A percentile compares a stretch with the other conserved stretches of the same genome.
phyloP scores from a whole-genome alignment of 2,888 invertebrate genomes.

The Athripsodes cinereus region DNA sequence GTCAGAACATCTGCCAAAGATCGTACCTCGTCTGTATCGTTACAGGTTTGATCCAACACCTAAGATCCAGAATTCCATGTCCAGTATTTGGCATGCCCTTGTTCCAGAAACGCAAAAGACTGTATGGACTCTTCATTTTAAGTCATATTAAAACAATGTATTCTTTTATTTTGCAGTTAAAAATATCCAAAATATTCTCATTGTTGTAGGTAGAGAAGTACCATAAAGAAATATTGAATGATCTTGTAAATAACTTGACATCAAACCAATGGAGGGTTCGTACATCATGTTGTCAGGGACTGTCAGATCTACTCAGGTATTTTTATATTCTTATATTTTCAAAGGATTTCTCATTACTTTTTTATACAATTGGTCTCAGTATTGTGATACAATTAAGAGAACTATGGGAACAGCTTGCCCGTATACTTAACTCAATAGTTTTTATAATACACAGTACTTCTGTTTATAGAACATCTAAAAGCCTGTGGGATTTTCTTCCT shows the following conservation, averaged over 20 bases:
- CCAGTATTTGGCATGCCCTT: slow-evolving; percentile 87
- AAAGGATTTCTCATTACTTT: too few relatives aligned
- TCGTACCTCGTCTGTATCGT: slow-evolving; percentile 81
- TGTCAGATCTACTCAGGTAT: slow-evolving; percentile 76
- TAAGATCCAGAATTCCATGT: slow-evolving; percentile 88
- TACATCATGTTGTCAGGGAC: slow-evolving; percentile 84
- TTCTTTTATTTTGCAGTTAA: slow-evolving; percentile 8
- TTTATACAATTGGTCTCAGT: too few relatives aligned
- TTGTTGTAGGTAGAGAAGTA: slow-evolving; percentile 68
- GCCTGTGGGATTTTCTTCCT: slow-evolving; percentile 17
- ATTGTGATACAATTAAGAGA: too few relatives aligned
- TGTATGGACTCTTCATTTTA: slow-evolving; percentile 45
- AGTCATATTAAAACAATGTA: background rate
- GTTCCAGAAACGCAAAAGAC: slow-evolving; percentile 81
- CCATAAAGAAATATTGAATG: slow-evolving; percentile 72
- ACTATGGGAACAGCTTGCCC: too few relatives aligned
- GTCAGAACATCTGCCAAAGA: slow-evolving; percentile 72
- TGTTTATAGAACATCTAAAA: slow-evolving; percentile 14
- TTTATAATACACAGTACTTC: too few relatives aligned
- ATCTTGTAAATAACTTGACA: slow-evolving; percentile 75
- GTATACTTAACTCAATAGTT: too few relatives aligned
- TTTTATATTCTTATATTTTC: too few relatives aligned
- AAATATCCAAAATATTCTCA: too few relatives aligned
- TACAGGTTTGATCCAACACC: slow-evolving; percentile 92
- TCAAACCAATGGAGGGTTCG: slow-evolving; percentile 83